These are phyloP conservation scores for Leptatherina wallacei DNA, from an alignment of 2,797 vertebrate genomes.

Conservation along the genomic window DNA sequence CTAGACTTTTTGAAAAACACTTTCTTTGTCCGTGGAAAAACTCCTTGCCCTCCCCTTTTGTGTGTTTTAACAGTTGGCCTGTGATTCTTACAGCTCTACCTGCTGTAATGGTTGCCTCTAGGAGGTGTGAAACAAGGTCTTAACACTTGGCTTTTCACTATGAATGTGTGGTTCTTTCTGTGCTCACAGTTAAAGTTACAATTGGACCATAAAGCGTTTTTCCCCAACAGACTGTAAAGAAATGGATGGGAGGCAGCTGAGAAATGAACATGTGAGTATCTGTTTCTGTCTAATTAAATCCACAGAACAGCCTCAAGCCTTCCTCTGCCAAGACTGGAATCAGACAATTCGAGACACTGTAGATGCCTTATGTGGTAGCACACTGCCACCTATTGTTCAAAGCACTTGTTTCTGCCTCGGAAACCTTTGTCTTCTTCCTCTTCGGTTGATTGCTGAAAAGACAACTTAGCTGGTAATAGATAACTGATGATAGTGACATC, in stretches of 20 bases:
- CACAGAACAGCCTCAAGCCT: conserved; percentile 82
- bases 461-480: conserved; percentile 79
- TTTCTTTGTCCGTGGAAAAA: conserved; percentile 61
- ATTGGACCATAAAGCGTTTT: conserved; percentile 81
- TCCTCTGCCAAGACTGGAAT: conserved; percentile 76
- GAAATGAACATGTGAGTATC: conserved; percentile 87
- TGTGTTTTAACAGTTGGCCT: conserved; percentile 74
- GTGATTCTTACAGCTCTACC: conserved; percentile 79
- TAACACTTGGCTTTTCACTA: conserved; percentile 80
- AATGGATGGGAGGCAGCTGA: conserved; percentile 85
- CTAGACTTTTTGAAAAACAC: conserved; percentile 51
- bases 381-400: conserved; percentile 87
- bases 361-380: conserved; percentile 78
- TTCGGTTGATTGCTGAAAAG: conserved; percentile 71
- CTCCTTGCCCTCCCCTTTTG: conserved; percentile 64
- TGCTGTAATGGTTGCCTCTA: conserved; percentile 80
- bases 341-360: conserved; percentile 56
- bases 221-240: conserved; percentile 81
- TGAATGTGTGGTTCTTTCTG: conserved; percentile 75
- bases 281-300: conserved; percentile 90
- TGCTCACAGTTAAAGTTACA: conserved; percentile 82
- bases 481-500: conserved; percentile 79
- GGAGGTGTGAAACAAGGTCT: conserved; percentile 81
- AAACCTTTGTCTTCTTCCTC: conserved; percentile 65
- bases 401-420: conserved; percentile 29